Conservation (phyloP, 2,888 invertebrate species). For the Hemistola chrysoprasaria region DNA sequence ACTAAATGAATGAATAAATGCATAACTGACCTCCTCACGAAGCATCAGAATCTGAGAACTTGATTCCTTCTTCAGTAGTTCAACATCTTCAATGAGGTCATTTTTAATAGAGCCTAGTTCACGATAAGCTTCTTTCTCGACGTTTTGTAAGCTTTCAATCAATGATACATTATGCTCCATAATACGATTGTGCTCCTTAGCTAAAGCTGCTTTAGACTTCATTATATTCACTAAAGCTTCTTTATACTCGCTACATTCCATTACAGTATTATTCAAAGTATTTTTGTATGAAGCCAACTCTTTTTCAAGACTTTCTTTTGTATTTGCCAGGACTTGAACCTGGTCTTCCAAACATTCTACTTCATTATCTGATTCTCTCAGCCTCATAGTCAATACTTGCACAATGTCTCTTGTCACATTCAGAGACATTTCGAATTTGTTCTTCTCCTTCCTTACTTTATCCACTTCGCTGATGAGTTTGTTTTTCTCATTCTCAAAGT, state of each 20-base stretch:
- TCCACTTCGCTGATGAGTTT: conserved; percentile 70
- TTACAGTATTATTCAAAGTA: conserved; percentile 55
- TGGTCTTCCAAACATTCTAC: conserved; percentile 79
- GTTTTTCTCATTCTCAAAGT: conserved; percentile 69
- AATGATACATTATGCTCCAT: conserved; percentile 76
- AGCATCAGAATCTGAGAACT: conserved; percentile 64
- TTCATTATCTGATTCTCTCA: conserved; percentile 83
- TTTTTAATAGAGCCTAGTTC: conserved; percentile 70
- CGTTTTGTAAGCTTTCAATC: conserved; percentile 73
- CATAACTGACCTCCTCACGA: conserved; percentile 62
- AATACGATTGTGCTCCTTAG: conserved; percentile 71
- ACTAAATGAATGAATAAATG: too few species aligned
- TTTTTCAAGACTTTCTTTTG: conserved; percentile 60
- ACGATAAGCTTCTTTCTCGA: conserved; percentile 72
- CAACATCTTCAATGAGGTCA: conserved; percentile 74
- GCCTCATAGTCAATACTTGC: conserved; percentile 79
- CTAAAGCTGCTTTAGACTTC: conserved; percentile 71
- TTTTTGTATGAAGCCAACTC: conserved; percentile 61
- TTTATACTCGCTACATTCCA: conserved; percentile 74
- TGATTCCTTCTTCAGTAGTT: conserved; percentile 68
- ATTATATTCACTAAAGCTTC: conserved; percentile 73
- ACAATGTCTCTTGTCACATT: conserved; percentile 81
- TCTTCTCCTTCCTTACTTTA: conserved; percentile 73
- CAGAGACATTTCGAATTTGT: conserved; percentile 82
- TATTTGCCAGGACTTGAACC: conserved; percentile 50